Percentiles rank a stretch among this genome's conserved stretches.
These are phyloP conservation scores for Mallotus villosus DNA, from an alignment of 2,797 vertebrate species.

Conservation along the genomic window DNA sequence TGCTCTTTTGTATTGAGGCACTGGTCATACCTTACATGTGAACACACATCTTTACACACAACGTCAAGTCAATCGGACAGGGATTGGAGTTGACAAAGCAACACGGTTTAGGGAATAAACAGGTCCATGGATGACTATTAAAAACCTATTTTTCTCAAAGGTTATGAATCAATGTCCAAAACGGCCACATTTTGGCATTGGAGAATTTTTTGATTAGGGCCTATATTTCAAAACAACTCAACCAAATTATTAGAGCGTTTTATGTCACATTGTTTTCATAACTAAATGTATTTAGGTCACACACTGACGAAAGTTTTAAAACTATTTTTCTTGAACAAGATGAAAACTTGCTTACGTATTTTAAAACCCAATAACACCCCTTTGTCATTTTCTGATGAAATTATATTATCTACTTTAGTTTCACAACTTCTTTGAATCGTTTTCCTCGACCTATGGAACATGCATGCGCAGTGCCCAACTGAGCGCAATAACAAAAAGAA, in stretches of 20 bases:
- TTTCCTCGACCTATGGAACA: background rate
- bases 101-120: background rate
- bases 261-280: background rate
- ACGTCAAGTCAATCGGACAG: too few relatives aligned
- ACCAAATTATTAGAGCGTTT: background rate
- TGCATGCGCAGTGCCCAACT: conserved; percentile 50
- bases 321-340: background rate
- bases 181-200: background rate
- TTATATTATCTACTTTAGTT: background rate
- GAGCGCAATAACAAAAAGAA: conserved; percentile 59
- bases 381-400: background rate
- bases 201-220: too few relatives aligned
- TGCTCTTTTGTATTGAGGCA: too few relatives aligned
- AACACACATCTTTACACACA: too few relatives aligned
- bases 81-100: background rate
- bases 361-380: background rate
- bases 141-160: background rate
- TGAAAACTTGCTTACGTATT: background rate
- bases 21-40: too few relatives aligned
- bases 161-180: background rate
- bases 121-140: background rate
- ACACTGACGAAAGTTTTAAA: too few relatives aligned
- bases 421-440: conserved; percentile 4
- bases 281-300: background rate
- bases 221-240: background rate